Percentiles rank a stretch among this genome's conserved stretches.
These are phyloP conservation scores for Scaptomyza parva DNA, from an alignment of 2,888 invertebrate species.

Conservation along the genomic window DNA sequence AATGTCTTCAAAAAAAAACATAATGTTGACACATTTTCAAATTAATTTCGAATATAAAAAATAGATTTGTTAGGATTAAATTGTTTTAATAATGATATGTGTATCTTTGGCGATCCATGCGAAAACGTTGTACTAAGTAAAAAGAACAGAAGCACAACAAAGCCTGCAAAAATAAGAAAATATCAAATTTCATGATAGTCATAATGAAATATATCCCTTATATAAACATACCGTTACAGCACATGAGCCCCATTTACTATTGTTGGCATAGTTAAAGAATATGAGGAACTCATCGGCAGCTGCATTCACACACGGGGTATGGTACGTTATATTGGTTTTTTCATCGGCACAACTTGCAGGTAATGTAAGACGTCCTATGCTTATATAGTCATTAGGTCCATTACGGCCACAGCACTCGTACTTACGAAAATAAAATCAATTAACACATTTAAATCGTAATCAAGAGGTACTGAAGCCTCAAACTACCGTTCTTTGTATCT, in stretches of 20 bases:
- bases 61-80: background rate
- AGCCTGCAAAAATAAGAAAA: slow-evolving; percentile 44
- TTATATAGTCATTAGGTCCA: slow-evolving; percentile 75
- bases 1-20: background rate
- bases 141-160: slow-evolving; percentile 69
- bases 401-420: slow-evolving; percentile 81
- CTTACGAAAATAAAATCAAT: slow-evolving; percentile 27
- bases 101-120: slow-evolving; percentile 64
- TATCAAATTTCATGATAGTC: background rate
- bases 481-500: slow-evolving; percentile 72
- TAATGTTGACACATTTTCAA: slow-evolving; percentile 3
- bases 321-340: slow-evolving; percentile 30
- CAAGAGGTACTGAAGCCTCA: no score
- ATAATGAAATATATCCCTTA: background rate
- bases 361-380: slow-evolving; percentile 46
- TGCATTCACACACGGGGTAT: slow-evolving; percentile 57
- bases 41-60: background rate
- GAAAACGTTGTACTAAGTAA: slow-evolving; percentile 73
- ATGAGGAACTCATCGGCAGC: slow-evolving; percentile 51
- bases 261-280: slow-evolving; percentile 55
- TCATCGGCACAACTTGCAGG: slow-evolving; percentile 65
- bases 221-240: slow-evolving; percentile 58
- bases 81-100: slow-evolving; percentile 58
- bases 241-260: slow-evolving; percentile 68
- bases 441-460: background rate